Conservation (phyloP, 2,113 vertebrate species). For the Synchiropus splendidus region DNA sequence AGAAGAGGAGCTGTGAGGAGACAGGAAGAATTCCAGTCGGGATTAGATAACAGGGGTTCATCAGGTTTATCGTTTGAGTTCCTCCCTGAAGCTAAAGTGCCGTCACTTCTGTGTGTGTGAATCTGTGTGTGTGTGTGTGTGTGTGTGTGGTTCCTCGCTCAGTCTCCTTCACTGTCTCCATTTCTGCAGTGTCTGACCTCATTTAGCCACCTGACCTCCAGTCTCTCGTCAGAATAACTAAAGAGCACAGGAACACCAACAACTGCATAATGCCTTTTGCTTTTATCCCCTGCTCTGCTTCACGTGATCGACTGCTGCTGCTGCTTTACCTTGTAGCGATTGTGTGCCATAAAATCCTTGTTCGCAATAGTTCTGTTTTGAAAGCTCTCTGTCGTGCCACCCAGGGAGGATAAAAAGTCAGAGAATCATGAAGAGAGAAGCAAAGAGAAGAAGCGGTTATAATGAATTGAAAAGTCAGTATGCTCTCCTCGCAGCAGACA, state of each 20-base stretch:
- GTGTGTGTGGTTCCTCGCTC: constrained; percentile 8
- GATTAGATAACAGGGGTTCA: constrained; percentile 63
- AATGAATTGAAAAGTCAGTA: constrained; percentile 13
- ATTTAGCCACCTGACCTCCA: constrained; percentile 37
- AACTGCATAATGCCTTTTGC: constrained; percentile 25
- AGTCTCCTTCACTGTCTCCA: constrained; percentile 10
- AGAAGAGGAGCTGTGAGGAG: neutral
- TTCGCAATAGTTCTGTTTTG: constrained; percentile 18
- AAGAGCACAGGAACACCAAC: constrained; percentile 26
- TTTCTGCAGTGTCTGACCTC: constrained; percentile 15
- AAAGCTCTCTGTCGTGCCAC: neutral
- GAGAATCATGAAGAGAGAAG: no score
- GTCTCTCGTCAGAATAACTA: neutral
- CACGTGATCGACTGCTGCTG: constrained; percentile 21
- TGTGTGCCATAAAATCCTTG: constrained; percentile 31
- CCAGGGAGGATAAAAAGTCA: no score
- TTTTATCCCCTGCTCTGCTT: constrained; percentile 3
- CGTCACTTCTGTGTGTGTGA: constrained; percentile 35
- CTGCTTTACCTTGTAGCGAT: constrained; percentile 12
- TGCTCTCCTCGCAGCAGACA: constrained; percentile 21
- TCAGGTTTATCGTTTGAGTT: constrained; percentile 53
- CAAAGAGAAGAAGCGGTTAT: constrained; percentile 14
- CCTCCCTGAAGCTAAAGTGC: constrained; percentile 44
- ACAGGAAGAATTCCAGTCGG: constrained; percentile 30
- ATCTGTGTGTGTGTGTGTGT: constrained; percentile 20